Evolutionary conservation across 2,888 invertebrate species (phyloP).

Genomic region (Agrypnus murinus): DNA sequence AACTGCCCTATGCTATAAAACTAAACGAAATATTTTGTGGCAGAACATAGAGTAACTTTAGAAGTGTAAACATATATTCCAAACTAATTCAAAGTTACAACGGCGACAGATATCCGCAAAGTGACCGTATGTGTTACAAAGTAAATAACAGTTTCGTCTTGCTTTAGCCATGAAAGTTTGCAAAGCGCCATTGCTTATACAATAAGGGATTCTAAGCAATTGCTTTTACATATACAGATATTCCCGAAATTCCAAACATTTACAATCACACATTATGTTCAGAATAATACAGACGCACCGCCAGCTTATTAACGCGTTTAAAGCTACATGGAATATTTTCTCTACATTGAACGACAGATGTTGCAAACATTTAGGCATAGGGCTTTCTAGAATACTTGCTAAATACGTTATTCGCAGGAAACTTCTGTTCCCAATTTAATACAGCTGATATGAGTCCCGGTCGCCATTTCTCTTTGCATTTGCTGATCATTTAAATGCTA

Average conservation of each 20-base stretch:
- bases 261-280: slow-evolving; percentile 24
- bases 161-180: not conserved
- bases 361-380: slow-evolving; percentile 41
- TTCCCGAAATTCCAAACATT: slow-evolving; percentile 8
- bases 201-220: slow-evolving; percentile 17
- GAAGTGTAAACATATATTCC: slow-evolving; percentile 15
- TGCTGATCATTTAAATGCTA: slow-evolving; percentile 30
- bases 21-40: no score
- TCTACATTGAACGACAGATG: slow-evolving; percentile 43
- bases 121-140: slow-evolving; percentile 27
- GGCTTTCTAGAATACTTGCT: slow-evolving; percentile 40
- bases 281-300: slow-evolving; percentile 26
- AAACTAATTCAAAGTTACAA: slow-evolving; percentile 19
- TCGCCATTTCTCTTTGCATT: slow-evolving; percentile 22
- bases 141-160: slow-evolving; percentile 17
- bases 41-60: not conserved
- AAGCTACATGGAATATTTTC: slow-evolving; percentile 36
- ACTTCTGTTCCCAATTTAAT: slow-evolving; percentile 21
- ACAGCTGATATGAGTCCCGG: slow-evolving; percentile 3
- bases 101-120: slow-evolving; percentile 17
- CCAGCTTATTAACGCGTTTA: slow-evolving; percentile 33
- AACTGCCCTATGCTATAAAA: no score
- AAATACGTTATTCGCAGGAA: slow-evolving; percentile 14
- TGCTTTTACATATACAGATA: slow-evolving; percentile 18
- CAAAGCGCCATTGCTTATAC: slow-evolving; percentile 15